Evolutionary conservation across 1,140 invertebrate genomes (phyloP).

Genomic region (Musca vetustissima): DNA sequence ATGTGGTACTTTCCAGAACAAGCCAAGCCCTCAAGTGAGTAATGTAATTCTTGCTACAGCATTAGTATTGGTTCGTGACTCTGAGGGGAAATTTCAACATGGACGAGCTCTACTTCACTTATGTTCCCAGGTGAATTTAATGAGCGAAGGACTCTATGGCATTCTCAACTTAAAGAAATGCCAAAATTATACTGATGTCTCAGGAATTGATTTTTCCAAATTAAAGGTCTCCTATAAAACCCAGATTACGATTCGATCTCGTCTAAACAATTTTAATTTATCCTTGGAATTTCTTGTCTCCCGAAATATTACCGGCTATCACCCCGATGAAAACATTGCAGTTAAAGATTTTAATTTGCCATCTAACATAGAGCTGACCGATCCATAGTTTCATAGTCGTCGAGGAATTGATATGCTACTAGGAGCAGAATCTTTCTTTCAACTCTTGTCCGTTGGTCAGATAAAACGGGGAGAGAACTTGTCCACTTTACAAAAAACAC

Average conservation of each 20-base stretch:
- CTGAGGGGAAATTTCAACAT: background rate
- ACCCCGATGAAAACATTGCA: constrained; percentile 25
- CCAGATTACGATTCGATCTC: constrained; percentile 8
- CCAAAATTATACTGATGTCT: background rate
- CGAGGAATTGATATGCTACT: constrained; percentile 41
- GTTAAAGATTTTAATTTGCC: constrained; percentile 31
- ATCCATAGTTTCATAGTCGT: constrained; percentile 36
- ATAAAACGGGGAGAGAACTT: constrained; percentile 32
- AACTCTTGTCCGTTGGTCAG: constrained; percentile 35
- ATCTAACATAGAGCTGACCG: constrained; percentile 33
- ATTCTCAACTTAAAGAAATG: background rate
- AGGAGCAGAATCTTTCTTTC: constrained; percentile 40
- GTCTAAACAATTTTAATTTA: constrained; percentile 4
- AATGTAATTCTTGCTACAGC: constrained; percentile 19
- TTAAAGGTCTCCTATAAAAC: background rate
- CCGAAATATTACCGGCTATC: background rate
- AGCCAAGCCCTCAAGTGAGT: background rate
- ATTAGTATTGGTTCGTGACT: constrained; percentile 1
- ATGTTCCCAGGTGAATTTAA: constrained; percentile 26
- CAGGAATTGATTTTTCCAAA: background rate
- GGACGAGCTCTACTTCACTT: constrained; percentile 18
- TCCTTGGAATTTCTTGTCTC: constrained; percentile 11
- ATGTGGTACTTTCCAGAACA: background rate
- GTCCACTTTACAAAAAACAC: constrained; percentile 40
- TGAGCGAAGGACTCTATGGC: constrained; percentile 21